Conservation (phyloP, 2,888 invertebrate genomes). For the Synanthedon andrenaeformis region DNA sequence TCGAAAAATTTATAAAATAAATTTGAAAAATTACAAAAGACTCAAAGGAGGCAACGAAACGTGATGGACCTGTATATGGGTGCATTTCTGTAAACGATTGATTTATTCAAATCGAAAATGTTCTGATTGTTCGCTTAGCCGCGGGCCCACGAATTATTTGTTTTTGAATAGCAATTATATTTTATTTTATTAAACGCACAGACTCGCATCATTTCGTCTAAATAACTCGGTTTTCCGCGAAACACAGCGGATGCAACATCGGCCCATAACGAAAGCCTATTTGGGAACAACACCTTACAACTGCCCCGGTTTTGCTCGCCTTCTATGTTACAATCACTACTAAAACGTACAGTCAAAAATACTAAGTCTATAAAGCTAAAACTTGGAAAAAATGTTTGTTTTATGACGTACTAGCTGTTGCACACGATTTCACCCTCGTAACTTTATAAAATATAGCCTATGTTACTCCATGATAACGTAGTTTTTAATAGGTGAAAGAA, state of each 20-base stretch:
- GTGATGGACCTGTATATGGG: conserved; percentile 6
- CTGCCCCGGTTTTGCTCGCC: not conserved
- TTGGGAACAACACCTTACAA: not conserved
- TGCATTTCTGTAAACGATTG: conserved; percentile 67
- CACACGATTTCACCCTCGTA: no score
- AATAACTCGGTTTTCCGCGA: conserved; percentile 57
- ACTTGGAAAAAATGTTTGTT: no score
- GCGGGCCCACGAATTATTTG: conserved; percentile 60
- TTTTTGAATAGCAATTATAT: conserved; percentile 70
- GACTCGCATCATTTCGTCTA: conserved; percentile 45
- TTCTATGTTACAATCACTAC: not conserved
- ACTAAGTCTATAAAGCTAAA: no score
- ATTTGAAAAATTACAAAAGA: no score
- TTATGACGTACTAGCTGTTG: no score
- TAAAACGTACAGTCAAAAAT: no score
- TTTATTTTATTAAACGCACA: conserved; percentile 60
- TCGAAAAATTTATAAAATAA: no score
- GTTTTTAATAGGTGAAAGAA: no score
- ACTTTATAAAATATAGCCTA: no score
- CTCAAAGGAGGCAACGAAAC: not conserved
- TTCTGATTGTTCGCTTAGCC: conserved; percentile 57
- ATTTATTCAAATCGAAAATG: conserved; percentile 67
- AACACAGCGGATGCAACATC: conserved; percentile 39
- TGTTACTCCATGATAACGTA: no score
- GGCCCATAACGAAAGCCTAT: not conserved